Percentiles rank a stretch among this genome's conserved stretches.
Conservation (phyloP, 53 echinoderm and acorn worm genomes). For the Temnopleurus reevesii region DNA sequence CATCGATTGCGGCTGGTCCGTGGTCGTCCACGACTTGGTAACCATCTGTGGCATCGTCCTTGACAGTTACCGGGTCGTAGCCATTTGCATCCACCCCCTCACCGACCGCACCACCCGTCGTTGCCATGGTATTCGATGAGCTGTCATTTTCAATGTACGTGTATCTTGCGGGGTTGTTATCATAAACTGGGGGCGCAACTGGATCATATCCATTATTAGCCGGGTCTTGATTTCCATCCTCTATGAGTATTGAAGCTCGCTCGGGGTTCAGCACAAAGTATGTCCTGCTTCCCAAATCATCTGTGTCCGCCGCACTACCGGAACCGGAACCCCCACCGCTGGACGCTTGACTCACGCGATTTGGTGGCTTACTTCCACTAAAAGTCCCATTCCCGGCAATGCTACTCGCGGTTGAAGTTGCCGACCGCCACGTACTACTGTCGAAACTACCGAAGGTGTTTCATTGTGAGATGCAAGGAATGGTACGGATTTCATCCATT, state of each 20-base stretch:
- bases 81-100: conserved; percentile 2
- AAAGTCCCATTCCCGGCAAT: not conserved
- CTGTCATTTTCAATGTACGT: conserved; percentile 11
- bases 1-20: not conserved
- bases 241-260: conserved; percentile 27
- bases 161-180: not conserved
- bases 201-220: not conserved
- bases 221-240: not conserved
- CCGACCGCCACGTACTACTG: conserved; percentile 42
- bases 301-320: not conserved
- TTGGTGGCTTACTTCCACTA: not conserved
- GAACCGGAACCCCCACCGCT: not conserved
- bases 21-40: conserved; percentile 33
- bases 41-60: conserved; percentile 47
- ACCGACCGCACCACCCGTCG: not conserved
- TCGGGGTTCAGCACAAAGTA: conserved; percentile 41
- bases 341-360: not conserved
- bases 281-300: not conserved
- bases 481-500: not conserved
- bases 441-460: not conserved
- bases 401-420: not conserved
- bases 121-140: not conserved
- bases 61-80: conserved; percentile 33
- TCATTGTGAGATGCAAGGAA: not conserved
- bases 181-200: not conserved